These are phyloP conservation scores for Apistogramma diplotaenia DNA, from an alignment of 2,113 vertebrate species.

Conservation along the genomic window DNA sequence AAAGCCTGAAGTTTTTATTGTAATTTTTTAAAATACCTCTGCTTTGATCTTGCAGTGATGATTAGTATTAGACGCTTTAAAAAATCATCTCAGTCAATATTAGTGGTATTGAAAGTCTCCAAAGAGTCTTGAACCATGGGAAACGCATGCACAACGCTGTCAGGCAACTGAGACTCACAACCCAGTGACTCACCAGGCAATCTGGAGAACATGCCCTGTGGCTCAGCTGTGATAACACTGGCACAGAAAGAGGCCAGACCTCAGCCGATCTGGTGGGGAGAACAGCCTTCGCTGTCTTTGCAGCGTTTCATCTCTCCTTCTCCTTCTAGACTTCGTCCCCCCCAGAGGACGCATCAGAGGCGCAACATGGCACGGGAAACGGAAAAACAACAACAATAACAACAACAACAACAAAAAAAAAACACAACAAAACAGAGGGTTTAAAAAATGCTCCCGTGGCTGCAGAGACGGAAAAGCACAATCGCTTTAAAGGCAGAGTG, in stretches of 20 bases:
- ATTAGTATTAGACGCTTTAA: neutral
- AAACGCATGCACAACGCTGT: slow-evolving; percentile 49
- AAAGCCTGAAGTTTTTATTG: neutral
- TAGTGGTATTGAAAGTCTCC: neutral
- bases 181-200: slow-evolving; percentile 74
- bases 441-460: slow-evolving; percentile 16
- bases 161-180: slow-evolving; percentile 53
- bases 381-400: no score
- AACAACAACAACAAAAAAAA: neutral
- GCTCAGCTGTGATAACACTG: slow-evolving; percentile 71
- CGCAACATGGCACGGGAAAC: neutral
- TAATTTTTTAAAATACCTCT: neutral
- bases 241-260: slow-evolving; percentile 68
- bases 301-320: slow-evolving; percentile 43
- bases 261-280: slow-evolving; percentile 60
- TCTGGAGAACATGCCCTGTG: slow-evolving; percentile 76
- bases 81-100: neutral
- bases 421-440: neutral
- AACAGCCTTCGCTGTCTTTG: slow-evolving; percentile 40
- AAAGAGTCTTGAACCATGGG: slow-evolving; percentile 25
- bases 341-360: slow-evolving; percentile 38
- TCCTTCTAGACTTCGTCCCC: slow-evolving; percentile 22
- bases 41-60: neutral
- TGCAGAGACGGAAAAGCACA: slow-evolving; percentile 35
- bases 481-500: slow-evolving; percentile 34